A percentile compares a stretch with the other conserved stretches of the same genome.
phyloP scores from a whole-genome alignment of 2,797 vertebrate genomes.

The Hozukius guyotensis region DNA sequence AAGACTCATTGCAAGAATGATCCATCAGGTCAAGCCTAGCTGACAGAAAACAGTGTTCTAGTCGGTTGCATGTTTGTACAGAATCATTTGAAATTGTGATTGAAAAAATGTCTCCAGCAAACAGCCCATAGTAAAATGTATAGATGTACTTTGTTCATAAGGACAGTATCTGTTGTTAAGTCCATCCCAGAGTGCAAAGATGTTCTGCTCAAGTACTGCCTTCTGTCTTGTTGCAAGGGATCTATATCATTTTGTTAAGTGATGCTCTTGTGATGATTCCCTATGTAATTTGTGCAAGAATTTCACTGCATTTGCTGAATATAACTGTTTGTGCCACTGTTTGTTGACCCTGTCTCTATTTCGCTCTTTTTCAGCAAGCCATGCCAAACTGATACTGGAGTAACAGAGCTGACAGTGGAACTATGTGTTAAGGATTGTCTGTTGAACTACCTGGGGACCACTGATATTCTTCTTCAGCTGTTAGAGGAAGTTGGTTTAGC shows the following conservation, averaged over 20 bases:
- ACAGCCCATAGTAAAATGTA: background rate
- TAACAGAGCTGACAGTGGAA: conserved; percentile 37
- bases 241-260: background rate
- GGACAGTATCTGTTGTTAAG: background rate
- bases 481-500: conserved; percentile 75
- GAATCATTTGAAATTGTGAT: background rate
- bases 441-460: conserved; percentile 53
- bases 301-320: background rate
- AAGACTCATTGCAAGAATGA: background rate
- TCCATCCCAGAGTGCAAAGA: background rate
- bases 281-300: background rate
- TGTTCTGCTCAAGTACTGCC: background rate
- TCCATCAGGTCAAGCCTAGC: background rate
- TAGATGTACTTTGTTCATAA: background rate
- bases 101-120: background rate
- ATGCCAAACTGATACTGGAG: conserved; percentile 54
- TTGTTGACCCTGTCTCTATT: conserved; percentile 7
- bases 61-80: background rate
- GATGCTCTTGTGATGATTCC: background rate
- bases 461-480: conserved; percentile 78
- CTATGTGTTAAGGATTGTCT: conserved; percentile 83
- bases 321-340: too few species aligned
- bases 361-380: conserved; percentile 50
- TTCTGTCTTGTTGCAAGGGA: background rate
- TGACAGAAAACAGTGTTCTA: background rate